These are phyloP conservation scores for Alligator sinensis DNA, from an alignment of 2,113 vertebrate genomes.

Conservation along the genomic window DNA sequence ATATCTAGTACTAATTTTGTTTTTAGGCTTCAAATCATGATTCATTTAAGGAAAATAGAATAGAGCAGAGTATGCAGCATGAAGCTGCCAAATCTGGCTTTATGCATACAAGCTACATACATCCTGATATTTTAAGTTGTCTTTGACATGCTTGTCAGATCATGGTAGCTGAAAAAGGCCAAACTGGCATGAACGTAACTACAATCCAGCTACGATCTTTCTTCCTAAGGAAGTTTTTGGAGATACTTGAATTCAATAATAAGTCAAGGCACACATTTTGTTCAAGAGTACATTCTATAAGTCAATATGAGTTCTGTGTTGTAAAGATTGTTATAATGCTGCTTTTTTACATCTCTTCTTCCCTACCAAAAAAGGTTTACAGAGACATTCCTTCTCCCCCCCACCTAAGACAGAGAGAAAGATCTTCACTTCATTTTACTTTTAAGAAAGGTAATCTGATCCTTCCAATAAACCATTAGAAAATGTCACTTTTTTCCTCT, in stretches of 20 bases:
- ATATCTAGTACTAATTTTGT: constrained; percentile 60
- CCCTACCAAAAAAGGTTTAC: constrained; percentile 13
- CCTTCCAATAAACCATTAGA: constrained; percentile 65
- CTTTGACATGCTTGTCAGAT: neutral
- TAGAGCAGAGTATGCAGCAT: neutral
- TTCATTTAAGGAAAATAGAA: constrained; percentile 48
- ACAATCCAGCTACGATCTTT: neutral
- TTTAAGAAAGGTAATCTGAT: constrained; percentile 68
- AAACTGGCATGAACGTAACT: neutral
- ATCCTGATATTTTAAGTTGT: neutral
- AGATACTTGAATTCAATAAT: neutral
- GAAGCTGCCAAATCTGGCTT: neutral
- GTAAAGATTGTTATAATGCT: neutral
- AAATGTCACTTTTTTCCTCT: constrained; percentile 72
- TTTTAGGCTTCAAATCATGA: constrained; percentile 63
- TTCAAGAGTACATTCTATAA: neutral
- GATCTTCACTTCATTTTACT: constrained; percentile 58
- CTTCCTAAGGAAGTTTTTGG: neutral
- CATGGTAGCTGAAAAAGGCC: neutral
- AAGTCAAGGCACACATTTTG: neutral
- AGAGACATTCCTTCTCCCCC: neutral
- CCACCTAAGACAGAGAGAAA: constrained; percentile 33
- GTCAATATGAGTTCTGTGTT: neutral
- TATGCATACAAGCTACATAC: neutral
- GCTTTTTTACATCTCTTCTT: neutral